Evolutionary conservation across 2,888 invertebrate genomes (phyloP).

Genomic region (Caenorhabditis sp.): DNA sequence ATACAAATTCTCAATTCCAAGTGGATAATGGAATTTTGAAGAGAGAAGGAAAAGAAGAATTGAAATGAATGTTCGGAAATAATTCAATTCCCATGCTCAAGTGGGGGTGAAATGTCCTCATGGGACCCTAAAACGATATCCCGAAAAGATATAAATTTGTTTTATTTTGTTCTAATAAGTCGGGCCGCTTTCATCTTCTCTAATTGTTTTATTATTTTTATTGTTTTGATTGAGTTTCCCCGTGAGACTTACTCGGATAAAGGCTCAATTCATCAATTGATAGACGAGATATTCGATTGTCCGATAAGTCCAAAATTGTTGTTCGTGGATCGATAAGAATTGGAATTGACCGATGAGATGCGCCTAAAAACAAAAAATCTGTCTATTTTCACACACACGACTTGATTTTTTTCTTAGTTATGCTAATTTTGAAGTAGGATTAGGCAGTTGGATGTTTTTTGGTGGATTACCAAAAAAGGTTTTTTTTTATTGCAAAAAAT

Average conservation of each 20-base stretch:
- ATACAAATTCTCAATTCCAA: constrained; percentile 17
- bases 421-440: constrained; percentile 1
- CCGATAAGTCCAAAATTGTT: constrained; percentile 39
- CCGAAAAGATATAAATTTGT: neutral
- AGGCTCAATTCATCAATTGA: constrained; percentile 49
- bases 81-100: constrained; percentile 1
- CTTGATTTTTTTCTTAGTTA: neutral
- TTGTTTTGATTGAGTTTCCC: too few species aligned
- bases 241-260: constrained; percentile 57
- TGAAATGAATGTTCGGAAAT: neutral
- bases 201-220: neutral
- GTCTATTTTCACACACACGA: neutral
- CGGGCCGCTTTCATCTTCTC: neutral
- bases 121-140: neutral
- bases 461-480: neutral
- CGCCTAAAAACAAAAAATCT: constrained; percentile 15
- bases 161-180: neutral
- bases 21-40: constrained; percentile 48
- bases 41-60: neutral
- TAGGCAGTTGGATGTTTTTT: neutral
- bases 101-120: neutral
- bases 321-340: constrained; percentile 52
- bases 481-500: neutral
- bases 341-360: constrained; percentile 40
- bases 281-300: constrained; percentile 41